phyloP scores from a whole-genome alignment of 2,888 invertebrate genomes.

The Agapostemon virescens region DNA sequence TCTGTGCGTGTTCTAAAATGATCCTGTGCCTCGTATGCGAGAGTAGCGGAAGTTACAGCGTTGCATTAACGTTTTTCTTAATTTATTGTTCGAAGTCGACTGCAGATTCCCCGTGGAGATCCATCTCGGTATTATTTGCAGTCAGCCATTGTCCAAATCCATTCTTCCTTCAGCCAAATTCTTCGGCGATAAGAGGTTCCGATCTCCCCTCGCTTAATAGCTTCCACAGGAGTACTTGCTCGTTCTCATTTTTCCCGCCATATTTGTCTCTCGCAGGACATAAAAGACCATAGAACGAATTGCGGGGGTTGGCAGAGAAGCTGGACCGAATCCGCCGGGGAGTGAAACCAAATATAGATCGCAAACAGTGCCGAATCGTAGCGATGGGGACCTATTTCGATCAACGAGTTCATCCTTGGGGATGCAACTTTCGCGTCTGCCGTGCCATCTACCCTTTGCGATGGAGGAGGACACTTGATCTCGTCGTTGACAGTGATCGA shows the following conservation, averaged over 20 bases:
- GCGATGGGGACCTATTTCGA: not conserved
- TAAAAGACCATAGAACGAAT: conserved; percentile 14
- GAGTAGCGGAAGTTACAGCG: no score
- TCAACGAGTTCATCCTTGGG: not conserved
- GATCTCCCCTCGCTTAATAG: conserved; percentile 14
- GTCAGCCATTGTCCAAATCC: conserved; percentile 3
- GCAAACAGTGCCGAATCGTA: conserved; percentile 18
- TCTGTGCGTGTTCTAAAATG: no score
- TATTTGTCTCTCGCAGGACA: conserved; percentile 37
- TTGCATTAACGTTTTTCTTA: no score
- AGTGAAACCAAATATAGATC: conserved; percentile 24
- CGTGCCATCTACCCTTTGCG: not conserved
- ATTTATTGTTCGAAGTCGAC: no score
- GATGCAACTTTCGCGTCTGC: not conserved
- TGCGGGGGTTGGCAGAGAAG: not conserved
- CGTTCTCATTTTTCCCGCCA: conserved; percentile 30
- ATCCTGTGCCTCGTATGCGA: no score
- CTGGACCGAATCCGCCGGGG: not conserved
- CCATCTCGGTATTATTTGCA: not conserved
- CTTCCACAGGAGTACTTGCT: not conserved
- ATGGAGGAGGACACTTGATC: not conserved
- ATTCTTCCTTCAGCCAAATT: not conserved
- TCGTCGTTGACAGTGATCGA: not conserved
- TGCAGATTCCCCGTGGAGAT: no score
- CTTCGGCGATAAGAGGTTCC: not conserved